A percentile compares a stretch with the other conserved stretches of the same genome.
Evolutionary conservation across 2,113 vertebrate genomes (phyloP).

Genomic region (Sisor rabdophorus): DNA sequence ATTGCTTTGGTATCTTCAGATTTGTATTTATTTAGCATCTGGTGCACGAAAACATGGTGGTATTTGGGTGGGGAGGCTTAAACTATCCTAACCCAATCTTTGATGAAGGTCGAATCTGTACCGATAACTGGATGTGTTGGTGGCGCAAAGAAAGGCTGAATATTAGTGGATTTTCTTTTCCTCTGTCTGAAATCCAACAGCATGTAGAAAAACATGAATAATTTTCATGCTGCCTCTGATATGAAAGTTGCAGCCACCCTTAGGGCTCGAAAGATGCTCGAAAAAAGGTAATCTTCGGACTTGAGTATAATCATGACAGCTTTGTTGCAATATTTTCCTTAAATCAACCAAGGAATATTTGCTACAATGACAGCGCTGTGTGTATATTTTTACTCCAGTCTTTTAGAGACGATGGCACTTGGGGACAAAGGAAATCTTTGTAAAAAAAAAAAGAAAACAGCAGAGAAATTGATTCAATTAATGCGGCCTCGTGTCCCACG

Average conservation of each 20-base stretch:
- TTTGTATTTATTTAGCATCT: slow-evolving; percentile 32
- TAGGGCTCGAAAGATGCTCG: slow-evolving; percentile 51
- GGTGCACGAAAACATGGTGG: neutral
- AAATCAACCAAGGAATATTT: slow-evolving; percentile 54
- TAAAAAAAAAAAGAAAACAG: slow-evolving; percentile 48
- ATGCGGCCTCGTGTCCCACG: slow-evolving; percentile 70
- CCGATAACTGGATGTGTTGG: slow-evolving; percentile 43
- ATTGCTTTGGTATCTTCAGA: slow-evolving; percentile 20
- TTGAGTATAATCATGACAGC: slow-evolving; percentile 65
- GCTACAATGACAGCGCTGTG: slow-evolving; percentile 35
- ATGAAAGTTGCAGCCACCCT: slow-evolving; percentile 50
- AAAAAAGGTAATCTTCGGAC: slow-evolving; percentile 59
- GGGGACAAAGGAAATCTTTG: slow-evolving; percentile 57
- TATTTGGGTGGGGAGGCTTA: slow-evolving; percentile 7
- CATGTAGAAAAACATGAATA: slow-evolving; percentile 63
- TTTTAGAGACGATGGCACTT: slow-evolving; percentile 39
- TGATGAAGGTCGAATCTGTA: slow-evolving; percentile 27
- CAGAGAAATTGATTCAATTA: slow-evolving; percentile 74
- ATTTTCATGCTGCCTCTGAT: slow-evolving; percentile 59
- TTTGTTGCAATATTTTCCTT: slow-evolving; percentile 54
- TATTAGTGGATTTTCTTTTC: slow-evolving; percentile 43
- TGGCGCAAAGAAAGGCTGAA: slow-evolving; percentile 45
- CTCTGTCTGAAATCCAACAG: slow-evolving; percentile 56
- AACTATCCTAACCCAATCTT: slow-evolving; percentile 25
- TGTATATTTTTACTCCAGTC: slow-evolving; percentile 43